These are phyloP conservation scores for Tetranychus truncatus DNA, from an alignment of 2,888 invertebrate species.

Conservation along the genomic window DNA sequence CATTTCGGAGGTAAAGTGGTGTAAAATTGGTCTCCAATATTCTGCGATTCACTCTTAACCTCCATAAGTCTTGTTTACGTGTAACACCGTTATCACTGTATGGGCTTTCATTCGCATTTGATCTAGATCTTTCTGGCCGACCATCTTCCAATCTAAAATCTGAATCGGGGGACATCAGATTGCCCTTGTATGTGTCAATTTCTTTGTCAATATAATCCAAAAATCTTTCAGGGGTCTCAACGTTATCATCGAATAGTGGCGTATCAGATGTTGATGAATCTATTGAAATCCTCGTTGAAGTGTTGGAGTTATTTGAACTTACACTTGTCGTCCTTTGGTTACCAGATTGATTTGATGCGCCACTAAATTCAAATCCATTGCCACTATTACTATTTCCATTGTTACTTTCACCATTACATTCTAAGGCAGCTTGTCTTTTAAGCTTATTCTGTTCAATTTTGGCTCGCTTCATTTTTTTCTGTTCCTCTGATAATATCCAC, in stretches of 20 bases:
- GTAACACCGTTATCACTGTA: neutral
- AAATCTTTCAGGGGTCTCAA: neutral
- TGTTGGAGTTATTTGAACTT: neutral
- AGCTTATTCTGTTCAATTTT: slow-evolving; percentile 51
- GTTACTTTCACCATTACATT: neutral
- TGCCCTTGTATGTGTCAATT: neutral
- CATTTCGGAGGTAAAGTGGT: neutral
- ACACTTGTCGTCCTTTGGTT: neutral
- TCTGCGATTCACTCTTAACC: neutral
- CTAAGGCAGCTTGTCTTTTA: neutral
- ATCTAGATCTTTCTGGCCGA: neutral
- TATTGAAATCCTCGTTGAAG: neutral
- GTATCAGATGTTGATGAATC: slow-evolving; percentile 3
- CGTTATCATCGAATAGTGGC: neutral
- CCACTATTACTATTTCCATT: neutral
- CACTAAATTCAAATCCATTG: neutral
- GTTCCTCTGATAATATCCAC: slow-evolving; percentile 89
- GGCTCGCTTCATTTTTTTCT: slow-evolving; percentile 62
- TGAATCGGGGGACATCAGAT: neutral
- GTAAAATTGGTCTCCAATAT: slow-evolving; percentile 5
- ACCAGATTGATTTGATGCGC: neutral
- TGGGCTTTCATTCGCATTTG: neutral
- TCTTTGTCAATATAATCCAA: neutral
- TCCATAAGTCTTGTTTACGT: neutral
- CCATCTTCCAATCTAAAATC: neutral